Evolutionary conservation across 1,140 invertebrate species (phyloP), one percentile per base, ranked within the genome.

Genomic region (Papilio helenus): DNA sequence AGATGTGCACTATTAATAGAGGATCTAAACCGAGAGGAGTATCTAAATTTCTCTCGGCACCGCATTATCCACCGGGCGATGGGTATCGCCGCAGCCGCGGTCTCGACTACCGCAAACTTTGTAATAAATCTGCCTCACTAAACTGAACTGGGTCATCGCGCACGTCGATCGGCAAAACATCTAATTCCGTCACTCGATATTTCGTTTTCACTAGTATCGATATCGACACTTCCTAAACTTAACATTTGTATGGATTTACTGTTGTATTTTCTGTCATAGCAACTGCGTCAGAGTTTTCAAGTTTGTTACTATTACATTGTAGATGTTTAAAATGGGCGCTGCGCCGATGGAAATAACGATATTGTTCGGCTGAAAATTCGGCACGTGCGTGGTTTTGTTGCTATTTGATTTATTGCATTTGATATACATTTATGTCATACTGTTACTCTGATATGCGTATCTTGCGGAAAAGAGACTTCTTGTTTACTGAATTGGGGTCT

Each of bases 121-220:
- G 81, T 82, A 83, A 86, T 85, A 87, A 87, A 86, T 86, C 76
- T 77, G 76, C 42, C 61, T 73, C n/a, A n/a, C 51, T 55, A 55
- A 55, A 55, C 72, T 76, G 81, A 92, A 85, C 73, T 90, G 83
- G 90, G 89, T 89, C 89, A 89, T 85, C 81, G 74, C 79, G 84
- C 79, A 51, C 68, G 82, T 84, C 79, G 82, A 81, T 84, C 81
- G 77, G 81, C 85, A 88, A 90, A 90, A 86, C 88, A 87, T 90
- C 88, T 92, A 91, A 92, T 90, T 92, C 79, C 76, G 87, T 87
- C 86, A 82, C 83, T 87, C 82, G 80, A 79, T 88, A 84, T 87
- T 89, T 86, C 87, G 87, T 86, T 86, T 84, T 81, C 72, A 76
- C 79, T 44, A 79, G 79, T 86, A 82, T 86, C 85, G 81, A 87